Conservation (phyloP, 2,888 invertebrate genomes). For the Polia nebulosa region DNA sequence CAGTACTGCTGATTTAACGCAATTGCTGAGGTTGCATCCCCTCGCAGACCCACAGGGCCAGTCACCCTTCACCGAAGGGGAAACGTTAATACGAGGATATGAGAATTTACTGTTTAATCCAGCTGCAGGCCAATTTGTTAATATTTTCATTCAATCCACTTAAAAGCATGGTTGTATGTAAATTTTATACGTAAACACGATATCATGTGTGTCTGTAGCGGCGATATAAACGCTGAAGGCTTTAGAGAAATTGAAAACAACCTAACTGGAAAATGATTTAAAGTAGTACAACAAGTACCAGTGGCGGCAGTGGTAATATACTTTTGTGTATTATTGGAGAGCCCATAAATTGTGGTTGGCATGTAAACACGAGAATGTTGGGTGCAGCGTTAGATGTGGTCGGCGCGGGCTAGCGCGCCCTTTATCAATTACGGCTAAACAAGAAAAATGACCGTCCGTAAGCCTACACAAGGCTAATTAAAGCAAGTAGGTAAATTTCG, state of each 20-base stretch:
- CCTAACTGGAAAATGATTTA: constrained; percentile 34
- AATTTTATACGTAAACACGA: constrained; percentile 69
- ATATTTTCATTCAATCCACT: constrained; percentile 91
- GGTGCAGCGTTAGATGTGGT: constrained; percentile 77
- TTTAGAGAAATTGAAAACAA: constrained; percentile 68
- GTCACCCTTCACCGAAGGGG: constrained; percentile 88
- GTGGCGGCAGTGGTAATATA: constrained; percentile 13
- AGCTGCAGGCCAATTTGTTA: constrained; percentile 90
- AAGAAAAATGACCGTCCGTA: constrained; percentile 89
- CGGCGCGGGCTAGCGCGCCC: constrained; percentile 76
- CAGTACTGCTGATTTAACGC: constrained; percentile 88
- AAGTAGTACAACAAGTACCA: constrained; percentile 11
- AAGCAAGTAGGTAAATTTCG: constrained; percentile 88
- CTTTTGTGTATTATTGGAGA: constrained; percentile 46
- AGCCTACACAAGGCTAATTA: constrained; percentile 89
- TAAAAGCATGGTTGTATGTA: constrained; percentile 82
- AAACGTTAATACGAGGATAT: constrained; percentile 89
- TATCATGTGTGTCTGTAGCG: constrained; percentile 60
- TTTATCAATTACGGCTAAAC: constrained; percentile 90
- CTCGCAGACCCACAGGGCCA: constrained; percentile 77
- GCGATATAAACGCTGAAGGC: constrained; percentile 49
- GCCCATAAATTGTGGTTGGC: constrained; percentile 51
- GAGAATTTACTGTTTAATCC: constrained; percentile 91
- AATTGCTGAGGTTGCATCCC: constrained; percentile 89
- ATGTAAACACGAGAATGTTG: constrained; percentile 67